Percentiles rank a stretch among this genome's conserved stretches.
phyloP scores from a whole-genome alignment of 2,113 vertebrate genomes.

The Hydrochoerus hydrochaeris region DNA sequence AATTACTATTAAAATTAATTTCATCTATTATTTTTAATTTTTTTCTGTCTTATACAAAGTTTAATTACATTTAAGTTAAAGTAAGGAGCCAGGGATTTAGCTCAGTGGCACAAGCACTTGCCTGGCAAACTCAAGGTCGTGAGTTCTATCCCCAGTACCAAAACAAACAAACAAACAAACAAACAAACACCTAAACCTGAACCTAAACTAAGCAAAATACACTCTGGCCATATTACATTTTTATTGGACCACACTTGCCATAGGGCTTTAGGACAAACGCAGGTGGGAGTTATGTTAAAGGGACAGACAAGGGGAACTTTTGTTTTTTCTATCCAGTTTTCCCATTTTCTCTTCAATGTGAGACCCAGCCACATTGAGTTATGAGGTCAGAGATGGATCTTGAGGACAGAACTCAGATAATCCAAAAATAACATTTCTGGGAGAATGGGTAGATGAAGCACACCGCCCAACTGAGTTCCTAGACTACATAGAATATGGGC shows the following conservation, averaged over 20 bases:
- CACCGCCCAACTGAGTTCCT: background rate
- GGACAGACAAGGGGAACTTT: background rate
- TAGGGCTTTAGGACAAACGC: background rate
- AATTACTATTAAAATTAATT: constrained; percentile 36
- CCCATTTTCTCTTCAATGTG: background rate
- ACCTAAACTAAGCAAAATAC: background rate
- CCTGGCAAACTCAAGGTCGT: too few relatives aligned
- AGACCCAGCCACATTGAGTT: background rate
- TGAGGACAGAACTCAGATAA: background rate
- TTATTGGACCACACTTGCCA: background rate
- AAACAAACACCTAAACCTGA: too few relatives aligned
- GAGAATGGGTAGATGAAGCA: background rate
- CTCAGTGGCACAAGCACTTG: too few relatives aligned
- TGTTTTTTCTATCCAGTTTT: constrained; percentile 11
- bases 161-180: too few relatives aligned
- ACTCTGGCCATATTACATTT: background rate
- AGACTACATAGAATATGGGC: background rate
- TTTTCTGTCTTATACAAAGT: background rate
- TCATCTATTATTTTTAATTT: constrained; percentile 15
- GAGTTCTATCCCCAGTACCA: too few relatives aligned
- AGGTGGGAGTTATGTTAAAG: background rate
- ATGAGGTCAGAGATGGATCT: background rate
- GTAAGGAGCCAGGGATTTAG: background rate
- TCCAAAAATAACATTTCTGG: background rate
- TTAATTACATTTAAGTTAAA: constrained; percentile 29